phyloP scores from a whole-genome alignment of 2,113 vertebrate genomes.

The Papio anubis region DNA sequence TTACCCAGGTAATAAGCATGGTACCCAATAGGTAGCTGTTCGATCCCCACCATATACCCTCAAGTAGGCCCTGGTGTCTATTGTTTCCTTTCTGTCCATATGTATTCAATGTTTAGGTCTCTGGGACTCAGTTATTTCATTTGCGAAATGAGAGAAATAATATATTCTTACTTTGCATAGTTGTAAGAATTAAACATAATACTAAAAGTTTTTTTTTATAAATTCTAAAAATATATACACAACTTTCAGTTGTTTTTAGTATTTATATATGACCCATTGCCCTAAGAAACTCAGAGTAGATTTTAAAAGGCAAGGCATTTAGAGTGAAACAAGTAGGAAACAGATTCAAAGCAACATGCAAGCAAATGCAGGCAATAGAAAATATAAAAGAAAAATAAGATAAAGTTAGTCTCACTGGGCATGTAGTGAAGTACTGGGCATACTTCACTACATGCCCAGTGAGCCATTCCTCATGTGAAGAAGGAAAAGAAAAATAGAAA shows the following conservation, averaged over 20 bases:
- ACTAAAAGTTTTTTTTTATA: not conserved
- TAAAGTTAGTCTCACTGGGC: not conserved
- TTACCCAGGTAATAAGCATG: too few species aligned
- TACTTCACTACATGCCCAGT: too few species aligned
- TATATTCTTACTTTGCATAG: not conserved
- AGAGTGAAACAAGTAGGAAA: slow-evolving; percentile 3
- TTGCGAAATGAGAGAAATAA: slow-evolving; percentile 3
- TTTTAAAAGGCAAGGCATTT: not conserved
- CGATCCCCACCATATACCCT: too few species aligned
- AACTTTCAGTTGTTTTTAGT: slow-evolving; percentile 10
- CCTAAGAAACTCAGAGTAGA: not conserved
- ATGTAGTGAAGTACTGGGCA: too few species aligned
- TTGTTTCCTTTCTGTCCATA: too few species aligned
- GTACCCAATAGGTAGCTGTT: too few species aligned
- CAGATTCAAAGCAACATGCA: not conserved
- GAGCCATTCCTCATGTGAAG: too few species aligned
- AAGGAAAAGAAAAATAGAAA: not conserved
- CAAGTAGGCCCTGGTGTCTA: too few species aligned
- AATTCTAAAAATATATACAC: not conserved
- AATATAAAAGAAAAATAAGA: not conserved
- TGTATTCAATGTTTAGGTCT: not conserved
- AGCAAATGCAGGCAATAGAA: not conserved
- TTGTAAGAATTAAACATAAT: slow-evolving; percentile 13
- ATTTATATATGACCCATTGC: not conserved
- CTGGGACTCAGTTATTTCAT: not conserved